A percentile compares a stretch with the other conserved stretches of the same genome.
Conservation (phyloP, 2,113 vertebrate genomes). For the Anser cygnoides region DNA sequence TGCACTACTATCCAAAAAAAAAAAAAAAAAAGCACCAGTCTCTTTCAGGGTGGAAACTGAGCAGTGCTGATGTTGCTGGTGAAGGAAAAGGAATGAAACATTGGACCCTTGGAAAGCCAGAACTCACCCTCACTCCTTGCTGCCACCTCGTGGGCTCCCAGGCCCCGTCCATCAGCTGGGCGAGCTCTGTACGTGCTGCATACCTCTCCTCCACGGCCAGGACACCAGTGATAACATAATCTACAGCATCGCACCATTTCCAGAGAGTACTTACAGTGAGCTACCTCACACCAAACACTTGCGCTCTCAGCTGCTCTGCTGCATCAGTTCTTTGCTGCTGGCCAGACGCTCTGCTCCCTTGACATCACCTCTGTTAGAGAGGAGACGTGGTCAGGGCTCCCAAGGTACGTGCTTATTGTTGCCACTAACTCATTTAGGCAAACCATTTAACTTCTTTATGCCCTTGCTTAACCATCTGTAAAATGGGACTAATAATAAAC, state of each 20-base stretch:
- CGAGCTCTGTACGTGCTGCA: background rate
- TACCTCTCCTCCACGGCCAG: background rate
- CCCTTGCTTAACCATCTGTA: slow-evolving; percentile 70
- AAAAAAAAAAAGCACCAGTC: background rate
- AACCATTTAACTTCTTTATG: slow-evolving; percentile 70
- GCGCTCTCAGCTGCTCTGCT: background rate
- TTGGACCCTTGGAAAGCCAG: background rate
- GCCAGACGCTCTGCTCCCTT: background rate
- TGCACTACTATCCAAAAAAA: background rate
- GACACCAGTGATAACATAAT: accelerated
- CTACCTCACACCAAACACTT: background rate
- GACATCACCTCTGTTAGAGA: background rate
- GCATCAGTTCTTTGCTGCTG: background rate
- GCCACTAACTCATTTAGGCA: slow-evolving; percentile 61
- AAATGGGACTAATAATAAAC: slow-evolving; percentile 69
- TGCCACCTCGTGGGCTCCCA: background rate
- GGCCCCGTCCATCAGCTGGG: background rate
- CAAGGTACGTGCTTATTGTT: slow-evolving; percentile 8
- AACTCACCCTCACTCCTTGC: background rate
- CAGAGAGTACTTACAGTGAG: background rate
- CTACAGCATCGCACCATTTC: background rate
- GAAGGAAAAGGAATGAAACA: background rate
- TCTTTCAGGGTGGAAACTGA: accelerated
- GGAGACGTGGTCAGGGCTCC: background rate
- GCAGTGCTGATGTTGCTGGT: no score